These are phyloP conservation scores for Geothlypis trichas DNA, from an alignment of 2,113 vertebrate species.

Conservation along the genomic window DNA sequence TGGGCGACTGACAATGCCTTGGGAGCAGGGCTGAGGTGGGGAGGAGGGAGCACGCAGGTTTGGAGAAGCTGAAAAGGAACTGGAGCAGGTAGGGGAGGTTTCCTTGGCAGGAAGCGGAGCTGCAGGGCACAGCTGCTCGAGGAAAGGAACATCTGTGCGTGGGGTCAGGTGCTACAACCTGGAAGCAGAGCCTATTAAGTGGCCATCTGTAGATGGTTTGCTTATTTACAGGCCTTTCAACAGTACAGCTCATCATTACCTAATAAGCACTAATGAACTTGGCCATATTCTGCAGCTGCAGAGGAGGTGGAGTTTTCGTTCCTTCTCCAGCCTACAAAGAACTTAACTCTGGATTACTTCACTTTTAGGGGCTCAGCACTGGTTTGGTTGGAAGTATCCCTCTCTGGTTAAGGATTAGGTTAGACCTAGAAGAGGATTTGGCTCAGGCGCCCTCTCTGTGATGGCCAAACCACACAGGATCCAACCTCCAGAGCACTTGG, in stretches of 20 bases:
- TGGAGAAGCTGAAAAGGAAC: neutral
- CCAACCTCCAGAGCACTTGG: neutral
- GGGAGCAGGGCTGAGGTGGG: neutral
- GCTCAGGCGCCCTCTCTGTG: neutral
- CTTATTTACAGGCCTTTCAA: conserved; percentile 38
- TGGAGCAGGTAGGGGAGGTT: neutral
- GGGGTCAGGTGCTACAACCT: conserved; percentile 9
- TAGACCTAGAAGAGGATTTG: neutral
- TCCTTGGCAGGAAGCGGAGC: neutral
- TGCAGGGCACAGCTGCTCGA: neutral
- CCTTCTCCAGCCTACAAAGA: neutral
- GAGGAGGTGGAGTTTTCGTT: neutral
- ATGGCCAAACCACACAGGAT: neutral
- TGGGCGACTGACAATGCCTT: neutral
- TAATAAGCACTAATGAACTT: conserved; percentile 16
- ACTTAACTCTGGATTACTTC: neutral
- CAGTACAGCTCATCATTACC: conserved; percentile 1
- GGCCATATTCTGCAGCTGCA: neutral
- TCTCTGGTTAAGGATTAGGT: neutral
- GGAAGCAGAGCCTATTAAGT: conserved; percentile 28
- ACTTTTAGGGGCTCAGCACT: neutral
- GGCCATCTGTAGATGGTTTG: conserved; percentile 24
- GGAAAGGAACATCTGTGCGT: conserved; percentile 1
- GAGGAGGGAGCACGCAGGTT: neutral
- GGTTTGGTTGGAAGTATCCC: neutral